Evolutionary conservation across 2,888 invertebrate species (phyloP).

Genomic region (Drosophila kambysellisi): DNA sequence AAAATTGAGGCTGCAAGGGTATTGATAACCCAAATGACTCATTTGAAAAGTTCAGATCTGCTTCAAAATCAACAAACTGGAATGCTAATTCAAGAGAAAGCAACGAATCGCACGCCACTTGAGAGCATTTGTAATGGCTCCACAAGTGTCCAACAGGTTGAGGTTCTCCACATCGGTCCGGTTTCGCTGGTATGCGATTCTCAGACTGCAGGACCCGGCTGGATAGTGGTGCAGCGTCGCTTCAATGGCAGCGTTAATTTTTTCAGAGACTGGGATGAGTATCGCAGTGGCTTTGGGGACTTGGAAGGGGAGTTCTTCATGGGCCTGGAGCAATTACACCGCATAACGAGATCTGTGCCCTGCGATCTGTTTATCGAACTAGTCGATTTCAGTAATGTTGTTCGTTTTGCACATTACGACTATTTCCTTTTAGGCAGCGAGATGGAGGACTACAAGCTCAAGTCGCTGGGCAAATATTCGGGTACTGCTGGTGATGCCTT

Average conservation of each 20-base stretch:
- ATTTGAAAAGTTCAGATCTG: background rate
- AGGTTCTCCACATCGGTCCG: background rate
- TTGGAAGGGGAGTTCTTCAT: slow-evolving; percentile 17
- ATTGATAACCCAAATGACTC: background rate
- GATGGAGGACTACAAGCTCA: background rate
- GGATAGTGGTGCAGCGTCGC: slow-evolving; percentile 27
- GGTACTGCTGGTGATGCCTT: slow-evolving; percentile 16
- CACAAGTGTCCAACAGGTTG: slow-evolving; percentile 6
- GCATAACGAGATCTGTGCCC: slow-evolving; percentile 13
- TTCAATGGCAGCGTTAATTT: slow-evolving; percentile 7
- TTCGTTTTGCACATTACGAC: slow-evolving; percentile 8
- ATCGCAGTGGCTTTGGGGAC: slow-evolving; percentile 7
- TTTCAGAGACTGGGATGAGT: slow-evolving; percentile 5
- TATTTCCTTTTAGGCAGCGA: slow-evolving; percentile 18
- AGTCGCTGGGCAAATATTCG: slow-evolving; percentile 5
- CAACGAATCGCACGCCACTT: slow-evolving; percentile 5
- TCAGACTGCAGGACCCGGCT: slow-evolving; percentile 7
- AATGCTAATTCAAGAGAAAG: background rate
- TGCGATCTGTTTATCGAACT: slow-evolving; percentile 11
- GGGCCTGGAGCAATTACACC: slow-evolving; percentile 14
- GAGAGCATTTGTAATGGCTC: background rate
- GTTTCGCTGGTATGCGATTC: slow-evolving; percentile 8
- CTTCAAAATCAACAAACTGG: background rate
- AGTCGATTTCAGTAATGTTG: background rate
- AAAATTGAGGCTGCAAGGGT: background rate